phyloP scores from a whole-genome alignment of 2,888 invertebrate species.

The Habroteleia sp. region DNA sequence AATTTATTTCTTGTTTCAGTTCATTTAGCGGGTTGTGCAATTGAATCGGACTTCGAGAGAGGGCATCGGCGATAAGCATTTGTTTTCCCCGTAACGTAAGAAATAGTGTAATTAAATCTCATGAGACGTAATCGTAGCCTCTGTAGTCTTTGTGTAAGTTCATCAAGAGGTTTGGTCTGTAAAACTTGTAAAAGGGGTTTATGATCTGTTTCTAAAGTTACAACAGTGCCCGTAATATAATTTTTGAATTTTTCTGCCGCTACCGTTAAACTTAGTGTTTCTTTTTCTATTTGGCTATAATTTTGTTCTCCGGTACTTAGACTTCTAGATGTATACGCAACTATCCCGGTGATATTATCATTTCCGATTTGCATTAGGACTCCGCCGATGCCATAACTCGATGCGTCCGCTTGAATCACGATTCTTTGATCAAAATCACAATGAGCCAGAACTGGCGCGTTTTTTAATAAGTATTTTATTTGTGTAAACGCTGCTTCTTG shows the following conservation, averaged over 20 bases:
- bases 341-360: not conserved
- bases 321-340: not conserved
- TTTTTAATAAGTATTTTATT: not conserved
- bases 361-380: not conserved
- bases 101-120: slow-evolving; percentile 2
- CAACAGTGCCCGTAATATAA: slow-evolving; percentile 1
- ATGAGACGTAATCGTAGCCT: slow-evolving; percentile 1
- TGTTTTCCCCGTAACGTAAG: slow-evolving; percentile 2
- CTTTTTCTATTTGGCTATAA: slow-evolving; percentile 16
- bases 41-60: not conserved
- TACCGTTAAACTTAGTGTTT: slow-evolving; percentile 3
- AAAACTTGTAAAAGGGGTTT: slow-evolving; percentile 8
- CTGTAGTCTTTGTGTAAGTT: slow-evolving; percentile 1
- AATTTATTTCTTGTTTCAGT: slow-evolving; percentile 1
- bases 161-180: slow-evolving; percentile 2
- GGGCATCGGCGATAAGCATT: not conserved
- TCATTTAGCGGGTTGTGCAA: not conserved
- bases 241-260: slow-evolving; percentile 11
- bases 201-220: slow-evolving; percentile 5
- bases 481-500: slow-evolving; percentile 35
- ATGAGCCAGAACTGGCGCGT: not conserved
- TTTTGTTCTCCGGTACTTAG: not conserved
- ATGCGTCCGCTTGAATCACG: not conserved
- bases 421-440: not conserved
- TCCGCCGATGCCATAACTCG: not conserved